Base-by-base conservation (phyloP, 2,113 vertebrate genomes). In the Pseudolaguvia tuberculata region DNA sequence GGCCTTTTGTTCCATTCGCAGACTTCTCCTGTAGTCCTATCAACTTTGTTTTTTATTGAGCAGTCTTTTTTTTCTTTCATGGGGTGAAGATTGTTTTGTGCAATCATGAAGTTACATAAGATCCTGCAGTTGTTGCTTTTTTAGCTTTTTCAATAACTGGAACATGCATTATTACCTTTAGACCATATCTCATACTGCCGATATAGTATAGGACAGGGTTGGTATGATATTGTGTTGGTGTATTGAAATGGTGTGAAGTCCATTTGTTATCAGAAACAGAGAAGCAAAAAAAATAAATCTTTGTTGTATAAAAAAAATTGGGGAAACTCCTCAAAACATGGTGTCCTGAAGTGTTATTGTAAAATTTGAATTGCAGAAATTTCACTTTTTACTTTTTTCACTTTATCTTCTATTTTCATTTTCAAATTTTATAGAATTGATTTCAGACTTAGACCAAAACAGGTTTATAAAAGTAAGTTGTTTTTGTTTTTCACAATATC, bases 1-100 rank as follows among this genome's bases (percentile, higher is more conserved):
- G 80, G 83, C 85, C 84, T 84, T 48, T 31, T 69, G 59, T 27
- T 11, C 10, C 45, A 42, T 45, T 63, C 63, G 18, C 35, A 35
- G 10, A 76, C 17, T 51, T 57, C 47, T 31, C 13, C 14, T n/a
- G 58, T 27, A 31, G 66, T 14, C 74, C 58, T 65, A 63, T 53
- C 50, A 63, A 45, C 12, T 42, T 48, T 42, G 51, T 13, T 53
- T 53, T 18, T 66, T 55, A 65, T 57, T 45, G 42, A n/a, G 31
- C 45, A 69, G 35, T 65, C 47, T 25, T 45, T 29, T 42, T 57
- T n/a, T 20, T 66, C 42, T 55, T 69, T 6, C 73, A 55, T 67
- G 27, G 62, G 70, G 63, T 63, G n/a, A 77, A 39, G 42, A 77
- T 45, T 65, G 51, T 58, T 71, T 59, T 10, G 14, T 73, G 50